phyloP scores from a whole-genome alignment of 2,797 vertebrate genomes.

The Mus spretus region DNA sequence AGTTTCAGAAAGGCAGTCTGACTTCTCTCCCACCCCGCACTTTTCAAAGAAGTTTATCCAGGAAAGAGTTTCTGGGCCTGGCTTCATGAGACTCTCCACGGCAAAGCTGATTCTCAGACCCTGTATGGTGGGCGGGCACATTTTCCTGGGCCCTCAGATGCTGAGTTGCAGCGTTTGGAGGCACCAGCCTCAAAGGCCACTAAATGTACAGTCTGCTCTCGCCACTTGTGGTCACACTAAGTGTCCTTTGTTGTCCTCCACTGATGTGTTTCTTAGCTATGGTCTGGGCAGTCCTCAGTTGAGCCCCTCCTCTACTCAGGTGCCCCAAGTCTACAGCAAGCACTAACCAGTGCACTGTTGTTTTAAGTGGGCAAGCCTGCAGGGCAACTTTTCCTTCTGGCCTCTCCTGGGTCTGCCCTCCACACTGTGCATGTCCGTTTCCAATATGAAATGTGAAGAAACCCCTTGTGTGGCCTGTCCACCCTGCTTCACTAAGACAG shows the following conservation, averaged over 20 bases:
- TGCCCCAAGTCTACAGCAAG: not conserved
- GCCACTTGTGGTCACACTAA: not conserved
- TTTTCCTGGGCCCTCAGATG: not conserved
- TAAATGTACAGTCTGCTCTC: not conserved
- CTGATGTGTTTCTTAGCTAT: not conserved
- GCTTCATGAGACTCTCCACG: not conserved
- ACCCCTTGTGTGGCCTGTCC: not conserved
- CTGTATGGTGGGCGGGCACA: too few species aligned
- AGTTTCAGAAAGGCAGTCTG: not conserved
- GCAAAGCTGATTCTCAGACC: not conserved
- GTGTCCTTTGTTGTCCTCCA: not conserved
- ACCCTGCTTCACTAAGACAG: not conserved
- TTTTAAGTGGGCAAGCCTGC: not conserved
- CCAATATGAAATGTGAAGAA: not conserved
- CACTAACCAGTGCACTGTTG: too few species aligned
- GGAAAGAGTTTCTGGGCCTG: not conserved
- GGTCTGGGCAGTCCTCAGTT: not conserved
- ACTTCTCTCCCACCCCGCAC: not conserved
- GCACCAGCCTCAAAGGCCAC: not conserved
- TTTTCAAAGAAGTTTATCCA: not conserved
- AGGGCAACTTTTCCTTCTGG: not conserved
- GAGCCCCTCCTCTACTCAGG: not conserved
- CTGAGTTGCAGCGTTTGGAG: not conserved
- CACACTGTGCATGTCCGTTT: not conserved
- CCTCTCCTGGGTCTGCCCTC: not conserved